phyloP scores from a whole-genome alignment of 1,140 invertebrate species.

The Oreohelix idahoensis region DNA sequence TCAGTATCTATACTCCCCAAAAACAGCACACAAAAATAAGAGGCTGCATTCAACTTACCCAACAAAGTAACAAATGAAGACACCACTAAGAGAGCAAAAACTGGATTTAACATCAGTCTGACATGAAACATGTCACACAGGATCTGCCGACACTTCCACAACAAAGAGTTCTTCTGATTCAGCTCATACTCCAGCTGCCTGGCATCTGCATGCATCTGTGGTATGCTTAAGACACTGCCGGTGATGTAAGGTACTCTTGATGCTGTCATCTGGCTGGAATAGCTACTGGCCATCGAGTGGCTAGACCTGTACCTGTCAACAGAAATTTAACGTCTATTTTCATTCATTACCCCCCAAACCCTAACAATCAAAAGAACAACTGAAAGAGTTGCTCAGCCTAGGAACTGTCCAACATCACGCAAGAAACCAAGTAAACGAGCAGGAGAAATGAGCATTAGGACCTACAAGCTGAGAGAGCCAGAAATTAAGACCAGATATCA shows the following conservation, averaged over 20 bases:
- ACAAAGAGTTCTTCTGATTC: conserved; percentile 38
- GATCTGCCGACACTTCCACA: conserved; percentile 77
- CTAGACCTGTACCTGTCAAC: conserved; percentile 24
- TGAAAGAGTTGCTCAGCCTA: too few species aligned
- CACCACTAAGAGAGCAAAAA: conserved; percentile 88
- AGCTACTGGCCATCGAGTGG: conserved; percentile 37
- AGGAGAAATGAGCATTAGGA: too few species aligned
- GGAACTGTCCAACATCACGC: too few species aligned
- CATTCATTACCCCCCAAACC: too few species aligned
- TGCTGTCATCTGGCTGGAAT: conserved; percentile 13
- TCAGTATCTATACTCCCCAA: too few species aligned
- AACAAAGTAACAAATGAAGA: conserved; percentile 94
- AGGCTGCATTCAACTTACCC: conserved; percentile 80
- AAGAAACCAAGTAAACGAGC: too few species aligned
- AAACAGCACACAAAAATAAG: too few species aligned
- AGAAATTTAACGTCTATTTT: too few species aligned
- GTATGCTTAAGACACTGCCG: conserved; percentile 55
- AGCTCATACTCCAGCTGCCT: conserved; percentile 47
- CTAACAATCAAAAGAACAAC: too few species aligned
- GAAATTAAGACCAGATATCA: too few species aligned
- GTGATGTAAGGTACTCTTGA: conserved; percentile 46
- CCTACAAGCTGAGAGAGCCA: too few species aligned
- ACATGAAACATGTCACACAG: conserved; percentile 64
- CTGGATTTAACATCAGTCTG: conserved; percentile 86
- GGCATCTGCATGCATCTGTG: conserved; percentile 52